phyloP scores from a whole-genome alignment of 2,113 vertebrate genomes.

The Hemiscyllium ocellatum region DNA sequence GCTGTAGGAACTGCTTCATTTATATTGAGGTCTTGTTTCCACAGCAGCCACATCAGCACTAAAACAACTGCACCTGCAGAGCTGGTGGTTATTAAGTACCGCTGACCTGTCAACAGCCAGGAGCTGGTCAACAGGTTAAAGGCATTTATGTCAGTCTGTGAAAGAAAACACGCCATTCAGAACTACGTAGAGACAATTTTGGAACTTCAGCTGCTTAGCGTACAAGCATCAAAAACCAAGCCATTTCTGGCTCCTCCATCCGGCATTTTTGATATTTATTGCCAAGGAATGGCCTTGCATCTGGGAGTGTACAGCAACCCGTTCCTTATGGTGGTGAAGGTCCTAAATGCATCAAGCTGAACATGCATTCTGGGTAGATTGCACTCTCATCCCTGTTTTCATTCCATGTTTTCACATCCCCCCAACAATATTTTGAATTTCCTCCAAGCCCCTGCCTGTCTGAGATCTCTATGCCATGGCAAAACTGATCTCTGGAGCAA shows the following conservation, averaged over 20 bases:
- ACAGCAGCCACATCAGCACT: background rate
- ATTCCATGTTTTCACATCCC: background rate
- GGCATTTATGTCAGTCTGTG: background rate
- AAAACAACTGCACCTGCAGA: background rate
- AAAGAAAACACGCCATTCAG: background rate
- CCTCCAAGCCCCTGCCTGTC: background rate
- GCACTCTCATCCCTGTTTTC: background rate
- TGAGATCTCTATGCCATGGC: background rate
- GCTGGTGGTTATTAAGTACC: background rate
- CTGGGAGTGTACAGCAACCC: background rate
- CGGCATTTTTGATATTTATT: background rate
- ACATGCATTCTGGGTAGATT: background rate
- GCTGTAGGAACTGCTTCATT: slow-evolving; percentile 8
- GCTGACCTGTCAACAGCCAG: background rate
- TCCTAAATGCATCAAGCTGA: background rate
- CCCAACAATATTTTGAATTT: background rate
- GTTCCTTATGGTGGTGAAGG: background rate
- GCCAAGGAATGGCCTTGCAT: background rate
- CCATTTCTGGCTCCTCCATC: background rate
- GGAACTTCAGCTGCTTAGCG: background rate
- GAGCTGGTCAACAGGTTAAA: background rate
- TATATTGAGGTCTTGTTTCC: background rate
- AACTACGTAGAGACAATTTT: too few relatives aligned
- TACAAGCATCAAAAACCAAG: background rate
- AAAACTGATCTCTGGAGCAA: background rate